These are phyloP conservation scores for Hirtodrosophila duncani DNA, from an alignment of 2,888 invertebrate species.

Conservation along the genomic window DNA sequence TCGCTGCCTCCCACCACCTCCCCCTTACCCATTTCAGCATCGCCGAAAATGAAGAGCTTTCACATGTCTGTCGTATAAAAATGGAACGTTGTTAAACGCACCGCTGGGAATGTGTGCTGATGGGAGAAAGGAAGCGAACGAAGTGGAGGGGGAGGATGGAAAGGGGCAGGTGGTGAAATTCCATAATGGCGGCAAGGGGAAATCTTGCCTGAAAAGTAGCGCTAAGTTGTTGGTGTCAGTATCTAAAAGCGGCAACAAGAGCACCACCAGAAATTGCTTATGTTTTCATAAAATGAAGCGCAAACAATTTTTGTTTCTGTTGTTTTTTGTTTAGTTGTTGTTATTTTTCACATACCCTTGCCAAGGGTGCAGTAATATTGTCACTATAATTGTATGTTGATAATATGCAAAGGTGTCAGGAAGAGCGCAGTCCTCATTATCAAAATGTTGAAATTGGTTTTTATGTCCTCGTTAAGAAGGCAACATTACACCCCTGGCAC, in stretches of 20 bases:
- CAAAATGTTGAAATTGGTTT: too few relatives aligned
- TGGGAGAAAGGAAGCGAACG: not conserved
- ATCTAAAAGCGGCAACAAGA: slow-evolving; percentile 46
- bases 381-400: too few relatives aligned
- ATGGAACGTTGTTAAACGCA: slow-evolving; percentile 71
- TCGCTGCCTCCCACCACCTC: not conserved
- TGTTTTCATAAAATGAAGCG: slow-evolving; percentile 71
- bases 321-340: too few relatives aligned
- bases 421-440: too few relatives aligned
- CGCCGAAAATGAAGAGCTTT: slow-evolving; percentile 64
- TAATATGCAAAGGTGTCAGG: too few relatives aligned
- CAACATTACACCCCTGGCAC: too few relatives aligned
- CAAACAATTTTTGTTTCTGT: slow-evolving; percentile 73
- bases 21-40: slow-evolving; percentile 26
- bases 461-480: too few relatives aligned
- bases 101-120: slow-evolving; percentile 46
- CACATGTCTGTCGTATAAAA: slow-evolving; percentile 70
- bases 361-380: too few relatives aligned
- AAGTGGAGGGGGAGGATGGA: not conserved
- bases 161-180: slow-evolving; percentile 13
- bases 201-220: slow-evolving; percentile 37
- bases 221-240: slow-evolving; percentile 64
- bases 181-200: slow-evolving; percentile 29
- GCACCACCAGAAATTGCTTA: slow-evolving; percentile 61
- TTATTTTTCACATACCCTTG: too few relatives aligned